Evolutionary conservation across 2,888 invertebrate genomes (phyloP).

Genomic region (Lymantria monacha): DNA sequence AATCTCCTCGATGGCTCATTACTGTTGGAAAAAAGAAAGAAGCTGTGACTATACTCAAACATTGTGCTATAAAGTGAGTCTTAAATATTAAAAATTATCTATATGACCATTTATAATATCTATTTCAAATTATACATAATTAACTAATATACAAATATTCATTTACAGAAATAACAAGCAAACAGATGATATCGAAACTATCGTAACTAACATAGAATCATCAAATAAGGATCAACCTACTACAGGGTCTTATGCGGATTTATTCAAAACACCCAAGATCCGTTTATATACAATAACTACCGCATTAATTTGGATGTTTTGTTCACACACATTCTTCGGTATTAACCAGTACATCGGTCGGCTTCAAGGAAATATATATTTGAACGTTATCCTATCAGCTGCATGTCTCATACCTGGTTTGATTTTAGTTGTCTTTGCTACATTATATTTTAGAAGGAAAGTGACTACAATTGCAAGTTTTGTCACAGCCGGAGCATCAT

Average conservation of each 20-base stretch:
- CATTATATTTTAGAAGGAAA: constrained; percentile 57
- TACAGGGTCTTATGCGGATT: constrained; percentile 69
- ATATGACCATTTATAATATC: background rate
- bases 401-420: constrained; percentile 53
- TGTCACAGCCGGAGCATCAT: constrained; percentile 49
- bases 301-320: constrained; percentile 89
- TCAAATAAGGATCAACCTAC: constrained; percentile 37
- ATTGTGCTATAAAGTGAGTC: constrained; percentile 80
- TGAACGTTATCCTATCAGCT: constrained; percentile 89
- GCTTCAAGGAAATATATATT: constrained; percentile 88
- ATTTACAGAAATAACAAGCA: constrained; percentile 68
- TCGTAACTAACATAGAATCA: constrained; percentile 57
- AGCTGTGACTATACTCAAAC: constrained; percentile 83
- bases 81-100: background rate
- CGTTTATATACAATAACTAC: constrained; percentile 85
- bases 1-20: constrained; percentile 91
- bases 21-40: constrained; percentile 84
- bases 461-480: constrained; percentile 55
- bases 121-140: background rate
- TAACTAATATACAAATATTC: background rate
- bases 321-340: constrained; percentile 91
- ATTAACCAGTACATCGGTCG: constrained; percentile 90
- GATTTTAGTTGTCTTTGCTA: constrained; percentile 52
- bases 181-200: constrained; percentile 49
- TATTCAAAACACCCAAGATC: constrained; percentile 86